Evolutionary conservation across 2,113 vertebrate species (phyloP).

Genomic region (Osmerus eperlanus): DNA sequence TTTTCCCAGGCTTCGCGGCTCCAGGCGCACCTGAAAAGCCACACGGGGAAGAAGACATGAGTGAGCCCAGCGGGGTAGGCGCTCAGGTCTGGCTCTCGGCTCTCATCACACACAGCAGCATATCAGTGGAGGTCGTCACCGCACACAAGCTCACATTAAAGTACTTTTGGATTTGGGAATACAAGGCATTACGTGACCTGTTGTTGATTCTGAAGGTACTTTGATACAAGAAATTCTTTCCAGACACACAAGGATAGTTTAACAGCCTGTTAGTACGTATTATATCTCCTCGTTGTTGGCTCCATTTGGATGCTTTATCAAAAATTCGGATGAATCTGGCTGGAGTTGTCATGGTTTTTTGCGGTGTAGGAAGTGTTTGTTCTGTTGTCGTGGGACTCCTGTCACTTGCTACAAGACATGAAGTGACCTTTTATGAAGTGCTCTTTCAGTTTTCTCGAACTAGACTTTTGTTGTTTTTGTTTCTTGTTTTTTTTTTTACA

Average conservation of each 20-base stretch:
- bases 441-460: conserved; percentile 21
- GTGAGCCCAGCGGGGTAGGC: not conserved
- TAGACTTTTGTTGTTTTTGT: conserved; percentile 1
- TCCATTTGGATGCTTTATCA: not conserved
- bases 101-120: not conserved
- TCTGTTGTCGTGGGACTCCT: not conserved
- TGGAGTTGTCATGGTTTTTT: no score
- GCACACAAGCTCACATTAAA: not conserved
- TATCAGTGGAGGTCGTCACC: not conserved
- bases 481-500: not conserved
- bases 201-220: not conserved
- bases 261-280: not conserved
- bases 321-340: no score
- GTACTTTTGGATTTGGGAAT: not conserved
- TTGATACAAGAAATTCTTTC: not conserved
- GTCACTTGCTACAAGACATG: conserved; percentile 1
- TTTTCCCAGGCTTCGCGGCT: conserved; percentile 64
- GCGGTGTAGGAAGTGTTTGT: no score
- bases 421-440: conserved; percentile 39
- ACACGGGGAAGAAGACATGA: conserved; percentile 47
- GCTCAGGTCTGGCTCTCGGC: not conserved
- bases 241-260: not conserved
- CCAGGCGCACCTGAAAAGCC: conserved; percentile 58
- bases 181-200: not conserved
- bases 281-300: not conserved